Base-by-base conservation (phyloP, 1,140 invertebrate species). In the Chelonus insularis region DNA sequence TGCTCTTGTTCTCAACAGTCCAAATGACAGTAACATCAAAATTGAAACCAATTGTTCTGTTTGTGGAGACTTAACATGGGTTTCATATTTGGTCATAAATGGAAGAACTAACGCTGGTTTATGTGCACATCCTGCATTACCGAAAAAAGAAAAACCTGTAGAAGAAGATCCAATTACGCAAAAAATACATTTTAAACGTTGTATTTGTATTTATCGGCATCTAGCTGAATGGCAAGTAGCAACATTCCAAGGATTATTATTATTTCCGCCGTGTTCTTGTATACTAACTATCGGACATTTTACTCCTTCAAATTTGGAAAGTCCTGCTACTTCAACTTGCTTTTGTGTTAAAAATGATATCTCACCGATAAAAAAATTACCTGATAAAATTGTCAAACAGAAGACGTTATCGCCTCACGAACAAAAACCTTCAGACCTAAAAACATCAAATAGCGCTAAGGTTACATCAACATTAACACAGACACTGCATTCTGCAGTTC, bases 231-330 rank as follows among this genome's bases (percentile, higher is more conserved):
- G 59, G 59, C 51, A 48, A 34, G 59, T 50, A 1, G 16, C 59
- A 23, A 47, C 51, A 20, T 48, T 43, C 12, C 12, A 51, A 1
- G 59, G 59, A 7, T 45, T 61, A 8, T 45, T 61, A 18, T 23
- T 48, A 8, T 61, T 61, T 47, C 59, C 59, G 36, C 59, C 59
- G 2, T 61, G 59, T 48, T n/a, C 55, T 5, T 61, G 59, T n/a
- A 61, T 55, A 39, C 18, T 61, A 2, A 47, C 55, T 14, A 25
- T 61, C 37, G 7, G 59, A 8, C 39, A 43, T 16, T 47, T 45
- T 5, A 11, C 51, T 11, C 51, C 23, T 9, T 47, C 25, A 45
- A 9, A 29, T 29, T 29, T 29, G 3, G 25, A 7, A 3, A 29
- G 7, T 29, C n/a, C n/a, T n/a, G 14, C 48, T 8, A 51, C 36